phyloP scores from a whole-genome alignment of 2,888 invertebrate genomes.

The Orchestes rusci region DNA sequence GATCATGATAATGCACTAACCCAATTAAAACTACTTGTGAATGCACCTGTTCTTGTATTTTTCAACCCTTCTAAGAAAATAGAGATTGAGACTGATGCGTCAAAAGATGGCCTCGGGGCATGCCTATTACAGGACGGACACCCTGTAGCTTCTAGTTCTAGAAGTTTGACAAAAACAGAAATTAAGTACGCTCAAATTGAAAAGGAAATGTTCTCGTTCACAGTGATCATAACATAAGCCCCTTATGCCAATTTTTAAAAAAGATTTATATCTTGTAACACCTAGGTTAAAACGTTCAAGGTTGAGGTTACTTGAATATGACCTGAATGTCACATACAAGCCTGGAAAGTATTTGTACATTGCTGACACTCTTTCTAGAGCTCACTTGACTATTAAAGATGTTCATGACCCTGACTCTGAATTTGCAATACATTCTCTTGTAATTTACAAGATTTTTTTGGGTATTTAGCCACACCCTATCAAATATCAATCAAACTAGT shows the following conservation, averaged over 20 bases:
- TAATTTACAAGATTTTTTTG: no score
- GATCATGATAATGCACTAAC: constrained; percentile 20
- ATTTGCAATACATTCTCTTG: no score
- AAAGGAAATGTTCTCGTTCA: constrained; percentile 34
- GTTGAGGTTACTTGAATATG: constrained; percentile 29
- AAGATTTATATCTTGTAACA: no score
- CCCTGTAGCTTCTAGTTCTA: constrained; percentile 35
- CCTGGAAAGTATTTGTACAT: constrained; percentile 29
- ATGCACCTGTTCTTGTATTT: constrained; percentile 27
- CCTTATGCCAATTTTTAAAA: constrained; percentile 17
- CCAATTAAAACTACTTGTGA: constrained; percentile 26
- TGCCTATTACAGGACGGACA: constrained; percentile 34
- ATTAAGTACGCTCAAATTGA: constrained; percentile 39
- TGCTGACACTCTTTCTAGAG: constrained; percentile 25
- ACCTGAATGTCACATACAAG: constrained; percentile 27
- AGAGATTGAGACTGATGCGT: constrained; percentile 33
- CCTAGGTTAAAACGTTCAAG: constrained; percentile 31
- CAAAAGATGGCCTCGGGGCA: constrained; percentile 32
- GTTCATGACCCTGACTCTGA: no score
- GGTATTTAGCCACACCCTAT: no score
- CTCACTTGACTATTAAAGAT: constrained; percentile 17
- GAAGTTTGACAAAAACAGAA: constrained; percentile 31
- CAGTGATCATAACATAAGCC: constrained; percentile 14
- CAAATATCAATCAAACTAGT: no score
- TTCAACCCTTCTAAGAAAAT: constrained; percentile 29